Evolutionary conservation across 2,113 vertebrate species (phyloP).

Genomic region (Arizona elegans): DNA sequence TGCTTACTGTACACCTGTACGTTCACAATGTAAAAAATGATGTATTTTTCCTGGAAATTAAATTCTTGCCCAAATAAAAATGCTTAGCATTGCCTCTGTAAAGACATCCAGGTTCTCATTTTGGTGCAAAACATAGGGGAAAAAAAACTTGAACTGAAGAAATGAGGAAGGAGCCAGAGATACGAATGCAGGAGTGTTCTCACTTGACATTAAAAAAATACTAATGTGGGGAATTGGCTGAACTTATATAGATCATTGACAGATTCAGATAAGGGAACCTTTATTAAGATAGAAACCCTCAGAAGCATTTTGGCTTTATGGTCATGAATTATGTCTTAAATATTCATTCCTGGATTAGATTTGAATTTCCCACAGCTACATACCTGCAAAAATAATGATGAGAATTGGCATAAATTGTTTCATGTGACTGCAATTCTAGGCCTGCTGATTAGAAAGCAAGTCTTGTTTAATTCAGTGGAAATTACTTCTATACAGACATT

Average conservation of each 20-base stretch:
- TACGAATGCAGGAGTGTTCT: neutral
- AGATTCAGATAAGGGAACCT: neutral
- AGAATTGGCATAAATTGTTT: neutral
- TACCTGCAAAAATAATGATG: neutral
- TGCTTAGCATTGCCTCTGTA: neutral
- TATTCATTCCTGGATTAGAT: neutral
- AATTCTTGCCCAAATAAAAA: conserved; percentile 19
- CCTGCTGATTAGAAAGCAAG: neutral
- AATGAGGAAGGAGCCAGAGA: neutral
- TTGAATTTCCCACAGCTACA: neutral
- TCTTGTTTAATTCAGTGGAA: neutral
- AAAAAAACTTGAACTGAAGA: neutral
- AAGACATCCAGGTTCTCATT: neutral
- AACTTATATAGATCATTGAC: neutral
- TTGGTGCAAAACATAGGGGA: neutral
- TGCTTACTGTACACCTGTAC: neutral
- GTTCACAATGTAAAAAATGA: neutral
- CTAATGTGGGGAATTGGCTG: neutral
- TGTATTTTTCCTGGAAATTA: conserved; percentile 12
- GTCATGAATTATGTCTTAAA: neutral
- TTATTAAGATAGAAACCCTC: neutral
- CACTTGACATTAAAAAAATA: neutral
- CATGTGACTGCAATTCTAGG: neutral
- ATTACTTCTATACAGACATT: neutral
- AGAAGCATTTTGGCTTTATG: neutral